Conservation (phyloP, 2,888 invertebrate genomes). For the Caenorhabditis doughertyi region DNA sequence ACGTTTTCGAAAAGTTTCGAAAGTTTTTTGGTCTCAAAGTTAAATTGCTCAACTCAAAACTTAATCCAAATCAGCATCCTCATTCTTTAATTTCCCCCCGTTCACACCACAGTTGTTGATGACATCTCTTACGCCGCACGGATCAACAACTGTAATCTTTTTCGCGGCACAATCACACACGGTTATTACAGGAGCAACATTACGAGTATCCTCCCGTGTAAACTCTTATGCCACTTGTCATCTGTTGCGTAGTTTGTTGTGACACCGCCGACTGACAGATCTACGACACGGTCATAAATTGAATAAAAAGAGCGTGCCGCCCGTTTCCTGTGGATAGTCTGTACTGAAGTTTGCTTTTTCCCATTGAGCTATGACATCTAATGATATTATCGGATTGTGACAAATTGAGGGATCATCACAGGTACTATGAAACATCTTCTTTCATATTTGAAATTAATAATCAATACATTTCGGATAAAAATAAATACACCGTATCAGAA, state of each 20-base stretch:
- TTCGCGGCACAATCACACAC: slow-evolving; percentile 39
- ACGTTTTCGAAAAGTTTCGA: too few relatives aligned
- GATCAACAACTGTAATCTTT: slow-evolving; percentile 35
- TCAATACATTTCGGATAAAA: slow-evolving; percentile 9
- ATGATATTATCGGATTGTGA: slow-evolving; percentile 3
- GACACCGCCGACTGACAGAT: slow-evolving; percentile 34
- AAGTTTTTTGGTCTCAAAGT: too few relatives aligned
- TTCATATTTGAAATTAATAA: slow-evolving; percentile 1
- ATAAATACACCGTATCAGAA: slow-evolving; percentile 45
- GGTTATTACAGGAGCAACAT: slow-evolving; percentile 49
- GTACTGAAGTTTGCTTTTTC: too few relatives aligned
- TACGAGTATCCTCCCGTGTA: slow-evolving; percentile 19
- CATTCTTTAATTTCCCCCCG: too few relatives aligned
- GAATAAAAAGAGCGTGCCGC: slow-evolving; percentile 40
- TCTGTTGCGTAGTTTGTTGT: slow-evolving; percentile 35
- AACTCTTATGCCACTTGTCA: slow-evolving; percentile 18
- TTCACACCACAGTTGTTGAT: slow-evolving; percentile 40
- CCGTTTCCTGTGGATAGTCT: not conserved
- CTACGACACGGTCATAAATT: slow-evolving; percentile 37
- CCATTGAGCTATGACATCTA: not conserved
- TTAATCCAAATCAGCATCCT: too few relatives aligned
- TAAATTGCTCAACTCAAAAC: too few relatives aligned
- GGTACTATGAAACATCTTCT: not conserved
- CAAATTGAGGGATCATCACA: not conserved
- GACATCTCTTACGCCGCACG: slow-evolving; percentile 35